Conservation (phyloP, 1,140 invertebrate species). For the Bombus confusus region DNA sequence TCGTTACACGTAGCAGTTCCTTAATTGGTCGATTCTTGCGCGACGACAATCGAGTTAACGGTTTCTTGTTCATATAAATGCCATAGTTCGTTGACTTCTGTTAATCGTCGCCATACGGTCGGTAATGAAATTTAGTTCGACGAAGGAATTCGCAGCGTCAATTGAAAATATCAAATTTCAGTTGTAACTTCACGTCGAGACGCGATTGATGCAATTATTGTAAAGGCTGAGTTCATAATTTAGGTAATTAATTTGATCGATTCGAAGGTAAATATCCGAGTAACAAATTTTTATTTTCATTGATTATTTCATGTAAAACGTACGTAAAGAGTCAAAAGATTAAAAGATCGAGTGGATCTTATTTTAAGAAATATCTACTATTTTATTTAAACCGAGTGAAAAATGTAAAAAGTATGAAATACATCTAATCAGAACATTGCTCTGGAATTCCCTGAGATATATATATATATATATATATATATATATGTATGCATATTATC, state of each 20-base stretch:
- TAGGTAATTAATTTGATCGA: background rate
- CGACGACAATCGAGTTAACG: conserved; percentile 46
- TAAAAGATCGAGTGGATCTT: background rate
- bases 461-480: background rate
- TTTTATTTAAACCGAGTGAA: background rate
- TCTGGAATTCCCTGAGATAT: background rate
- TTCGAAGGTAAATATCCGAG: too few relatives aligned
- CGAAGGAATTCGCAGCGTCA: background rate
- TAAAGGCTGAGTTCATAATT: background rate
- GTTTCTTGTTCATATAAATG: conserved; percentile 25
- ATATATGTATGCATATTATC: background rate
- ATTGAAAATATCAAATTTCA: background rate
- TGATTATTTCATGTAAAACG: background rate
- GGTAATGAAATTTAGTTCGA: background rate
- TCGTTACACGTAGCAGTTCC: conserved; percentile 56
- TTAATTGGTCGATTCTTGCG: conserved; percentile 59
- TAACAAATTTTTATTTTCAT: background rate
- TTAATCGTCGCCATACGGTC: background rate
- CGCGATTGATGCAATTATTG: background rate
- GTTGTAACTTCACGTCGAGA: too few relatives aligned
- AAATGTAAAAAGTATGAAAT: background rate
- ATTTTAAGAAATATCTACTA: background rate
- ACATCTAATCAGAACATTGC: background rate
- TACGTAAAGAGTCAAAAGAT: background rate
- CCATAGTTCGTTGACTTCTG: conserved; percentile 15